phyloP scores from a whole-genome alignment of 2,797 vertebrate genomes.

The Molossus molossus region DNA sequence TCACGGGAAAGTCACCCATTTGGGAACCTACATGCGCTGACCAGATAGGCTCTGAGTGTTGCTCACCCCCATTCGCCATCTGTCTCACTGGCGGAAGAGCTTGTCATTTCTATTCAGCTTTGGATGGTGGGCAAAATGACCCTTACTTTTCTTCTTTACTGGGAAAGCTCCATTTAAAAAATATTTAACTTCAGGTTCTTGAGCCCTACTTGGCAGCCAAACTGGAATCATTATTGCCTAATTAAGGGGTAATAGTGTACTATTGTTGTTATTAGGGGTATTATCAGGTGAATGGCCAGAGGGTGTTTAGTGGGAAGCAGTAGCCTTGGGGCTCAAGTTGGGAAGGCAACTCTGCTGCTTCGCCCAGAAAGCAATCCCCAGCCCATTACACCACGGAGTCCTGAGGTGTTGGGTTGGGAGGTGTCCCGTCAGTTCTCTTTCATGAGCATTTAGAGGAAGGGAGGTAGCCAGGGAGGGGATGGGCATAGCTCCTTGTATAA shows the following conservation, averaged over 20 bases:
- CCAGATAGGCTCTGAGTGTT: not conserved
- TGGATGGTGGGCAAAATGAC: not conserved
- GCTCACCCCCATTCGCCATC: not conserved
- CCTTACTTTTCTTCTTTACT: not conserved
- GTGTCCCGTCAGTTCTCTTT: not conserved
- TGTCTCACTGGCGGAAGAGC: not conserved
- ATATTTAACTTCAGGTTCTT: not conserved
- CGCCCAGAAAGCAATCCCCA: not conserved
- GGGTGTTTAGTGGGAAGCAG: not conserved
- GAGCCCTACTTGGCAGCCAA: not conserved
- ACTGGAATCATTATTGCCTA: slow-evolving; percentile 16
- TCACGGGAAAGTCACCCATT: not conserved
- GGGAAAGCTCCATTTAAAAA: not conserved
- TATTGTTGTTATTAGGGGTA: not conserved
- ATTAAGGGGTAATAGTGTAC: not conserved
- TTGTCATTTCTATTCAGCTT: not conserved
- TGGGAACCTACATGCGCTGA: not conserved
- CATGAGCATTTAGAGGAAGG: not conserved
- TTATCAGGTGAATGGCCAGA: not conserved
- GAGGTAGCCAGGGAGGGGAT: not conserved
- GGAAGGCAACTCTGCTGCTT: not conserved
- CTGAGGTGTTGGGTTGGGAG: not conserved
- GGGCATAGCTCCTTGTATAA: not conserved
- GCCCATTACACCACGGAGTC: not conserved
- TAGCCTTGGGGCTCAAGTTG: not conserved